These are phyloP conservation scores for fruit fly (Drosophila melanogaster) DNA, from an alignment of 1,140 invertebrate species.

Conservation along the genomic window Release_6_plus_ISO1_MT NC_004354.4:2462501-2463000, in stretches of 20 bases:
- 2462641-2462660: neutral
- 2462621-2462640: neutral
- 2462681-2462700: no score
- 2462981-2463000: slow-evolving; percentile 1
- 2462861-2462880: neutral
- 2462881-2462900: slow-evolving; percentile 2
- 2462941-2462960: slow-evolving; percentile 76
- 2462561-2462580: neutral
- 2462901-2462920: slow-evolving; percentile 42
- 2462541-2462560: neutral
- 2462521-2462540: slow-evolving; percentile 7
- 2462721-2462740: neutral
- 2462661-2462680: neutral
- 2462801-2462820: neutral
- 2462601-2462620: no score
- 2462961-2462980: slow-evolving; percentile 60
- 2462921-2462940: slow-evolving; percentile 66
- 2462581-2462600: neutral
- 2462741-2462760: slow-evolving; percentile 3
- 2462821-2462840: slow-evolving; percentile 20
- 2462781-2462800: neutral
- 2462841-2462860: slow-evolving; percentile 68
- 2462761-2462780: neutral
- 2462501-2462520: neutral
- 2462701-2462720: neutral